phyloP scores from a whole-genome alignment of 2,113 vertebrate species.

The Leiothrix lutea region DNA sequence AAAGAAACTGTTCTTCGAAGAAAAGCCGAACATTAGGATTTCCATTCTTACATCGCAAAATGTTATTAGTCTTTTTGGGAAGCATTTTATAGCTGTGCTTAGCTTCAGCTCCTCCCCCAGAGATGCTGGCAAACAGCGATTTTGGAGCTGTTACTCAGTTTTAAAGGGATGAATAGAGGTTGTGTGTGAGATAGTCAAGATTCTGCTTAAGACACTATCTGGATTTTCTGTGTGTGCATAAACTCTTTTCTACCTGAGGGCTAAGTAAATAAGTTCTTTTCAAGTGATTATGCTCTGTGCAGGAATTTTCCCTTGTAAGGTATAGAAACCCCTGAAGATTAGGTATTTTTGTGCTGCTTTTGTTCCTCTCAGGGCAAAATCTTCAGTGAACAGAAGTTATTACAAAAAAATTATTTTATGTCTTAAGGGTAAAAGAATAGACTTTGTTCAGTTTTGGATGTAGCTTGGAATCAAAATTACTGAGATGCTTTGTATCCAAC shows the following conservation, averaged over 20 bases:
- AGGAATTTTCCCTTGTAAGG: slow-evolving; percentile 17
- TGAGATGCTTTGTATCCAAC: not conserved
- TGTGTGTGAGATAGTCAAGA: not conserved
- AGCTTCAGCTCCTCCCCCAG: not conserved
- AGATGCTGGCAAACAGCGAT: not conserved
- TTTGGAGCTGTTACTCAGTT: slow-evolving; percentile 11
- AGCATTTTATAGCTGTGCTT: not conserved
- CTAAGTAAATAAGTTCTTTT: slow-evolving; percentile 55
- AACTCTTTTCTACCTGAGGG: slow-evolving; percentile 29
- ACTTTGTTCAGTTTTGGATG: not conserved
- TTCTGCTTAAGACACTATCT: slow-evolving; percentile 26
- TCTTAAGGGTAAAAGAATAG: slow-evolving; percentile 8
- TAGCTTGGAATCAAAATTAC: slow-evolving; percentile 1
- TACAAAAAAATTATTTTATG: not conserved
- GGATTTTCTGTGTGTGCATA: slow-evolving; percentile 33
- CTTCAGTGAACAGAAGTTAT: slow-evolving; percentile 36
- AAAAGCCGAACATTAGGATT: not conserved
- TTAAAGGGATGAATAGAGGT: not conserved
- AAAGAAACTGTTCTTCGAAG: not conserved
- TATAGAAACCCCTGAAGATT: slow-evolving; percentile 1
- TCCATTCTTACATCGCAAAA: not conserved
- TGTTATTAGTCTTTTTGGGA: slow-evolving; percentile 1
- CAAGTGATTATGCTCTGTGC: slow-evolving; percentile 32
- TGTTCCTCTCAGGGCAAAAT: slow-evolving; percentile 29
- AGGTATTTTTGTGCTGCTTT: slow-evolving; percentile 35